Evolutionary conservation across 92 coral and sea anemone genomes (phyloP).

Genomic region (Muricea muricata): DNA sequence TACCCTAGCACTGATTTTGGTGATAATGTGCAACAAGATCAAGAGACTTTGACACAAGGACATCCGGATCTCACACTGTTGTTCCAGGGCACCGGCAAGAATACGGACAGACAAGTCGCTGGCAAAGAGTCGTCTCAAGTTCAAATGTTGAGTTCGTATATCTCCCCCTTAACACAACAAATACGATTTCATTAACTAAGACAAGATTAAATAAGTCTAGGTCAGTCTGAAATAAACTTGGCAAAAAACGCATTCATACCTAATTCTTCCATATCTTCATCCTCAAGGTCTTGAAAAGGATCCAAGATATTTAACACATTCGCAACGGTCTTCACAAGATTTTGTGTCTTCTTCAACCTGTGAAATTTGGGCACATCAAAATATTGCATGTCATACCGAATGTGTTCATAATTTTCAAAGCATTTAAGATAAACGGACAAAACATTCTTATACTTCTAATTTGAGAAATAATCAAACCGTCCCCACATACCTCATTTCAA

Average conservation of each 20-base stretch:
- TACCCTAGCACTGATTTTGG: constrained; percentile 78
- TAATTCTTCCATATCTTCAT: constrained; percentile 48
- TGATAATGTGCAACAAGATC: constrained; percentile 77
- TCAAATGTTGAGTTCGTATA: constrained; percentile 46
- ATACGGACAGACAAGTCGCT: constrained; percentile 69
- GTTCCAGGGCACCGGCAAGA: constrained; percentile 70
- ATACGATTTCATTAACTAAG: neutral
- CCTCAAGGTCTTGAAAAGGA: constrained; percentile 57
- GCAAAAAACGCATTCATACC: constrained; percentile 35
- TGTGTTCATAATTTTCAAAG: no score
- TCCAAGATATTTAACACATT: constrained; percentile 74
- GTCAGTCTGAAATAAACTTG: no score
- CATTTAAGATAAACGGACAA: no score
- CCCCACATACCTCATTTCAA: constrained; percentile 28
- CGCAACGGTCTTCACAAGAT: constrained; percentile 75
- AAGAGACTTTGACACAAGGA: constrained; percentile 81
- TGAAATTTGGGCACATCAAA: no score
- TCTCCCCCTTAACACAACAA: neutral
- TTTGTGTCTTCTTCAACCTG: constrained; percentile 78
- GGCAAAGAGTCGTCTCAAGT: constrained; percentile 71
- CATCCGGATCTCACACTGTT: constrained; percentile 73
- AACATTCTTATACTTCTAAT: no score
- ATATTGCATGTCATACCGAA: no score
- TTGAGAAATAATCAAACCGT: no score
- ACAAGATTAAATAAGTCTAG: no score